Evolutionary conservation across 2,888 invertebrate genomes (phyloP).

Genomic region (Cistogaster globosa): DNA sequence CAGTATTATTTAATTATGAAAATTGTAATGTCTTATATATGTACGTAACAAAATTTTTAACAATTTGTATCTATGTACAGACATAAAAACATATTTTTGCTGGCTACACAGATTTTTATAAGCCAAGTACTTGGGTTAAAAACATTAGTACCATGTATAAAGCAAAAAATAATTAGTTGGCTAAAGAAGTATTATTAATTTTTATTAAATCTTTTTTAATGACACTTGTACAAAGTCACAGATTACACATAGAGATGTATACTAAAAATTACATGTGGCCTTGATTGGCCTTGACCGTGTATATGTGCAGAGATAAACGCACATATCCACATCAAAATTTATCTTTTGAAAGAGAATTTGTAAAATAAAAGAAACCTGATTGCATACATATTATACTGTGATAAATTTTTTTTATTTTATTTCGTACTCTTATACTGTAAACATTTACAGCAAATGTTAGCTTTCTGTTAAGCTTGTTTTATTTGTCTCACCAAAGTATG

Average conservation of each 20-base stretch:
- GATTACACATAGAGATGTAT: slow-evolving; percentile 14
- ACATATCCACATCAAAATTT: slow-evolving; percentile 38
- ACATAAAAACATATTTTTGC: no score
- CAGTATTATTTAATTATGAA: no score
- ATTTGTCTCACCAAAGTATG: neutral
- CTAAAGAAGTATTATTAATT: neutral
- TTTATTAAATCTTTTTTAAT: slow-evolving; percentile 2
- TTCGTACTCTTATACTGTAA: slow-evolving; percentile 55
- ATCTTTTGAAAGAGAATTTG: slow-evolving; percentile 38
- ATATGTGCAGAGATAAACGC: slow-evolving; percentile 66
- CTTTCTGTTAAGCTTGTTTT: slow-evolving; percentile 44
- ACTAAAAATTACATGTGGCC: slow-evolving; percentile 73
- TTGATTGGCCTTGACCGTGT: slow-evolving; percentile 80
- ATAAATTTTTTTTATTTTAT: neutral
- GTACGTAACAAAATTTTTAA: no score
- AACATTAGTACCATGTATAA: no score
- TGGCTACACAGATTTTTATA: no score
- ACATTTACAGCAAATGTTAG: slow-evolving; percentile 12
- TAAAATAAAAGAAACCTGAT: neutral
- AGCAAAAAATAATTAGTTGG: neutral
- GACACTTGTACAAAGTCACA: neutral
- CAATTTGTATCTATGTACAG: no score
- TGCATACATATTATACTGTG: neutral
- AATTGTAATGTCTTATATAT: no score
- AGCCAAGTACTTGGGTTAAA: no score